These are phyloP conservation scores for Dicycla oo DNA, from an alignment of 2,888 invertebrate genomes.

Conservation along the genomic window DNA sequence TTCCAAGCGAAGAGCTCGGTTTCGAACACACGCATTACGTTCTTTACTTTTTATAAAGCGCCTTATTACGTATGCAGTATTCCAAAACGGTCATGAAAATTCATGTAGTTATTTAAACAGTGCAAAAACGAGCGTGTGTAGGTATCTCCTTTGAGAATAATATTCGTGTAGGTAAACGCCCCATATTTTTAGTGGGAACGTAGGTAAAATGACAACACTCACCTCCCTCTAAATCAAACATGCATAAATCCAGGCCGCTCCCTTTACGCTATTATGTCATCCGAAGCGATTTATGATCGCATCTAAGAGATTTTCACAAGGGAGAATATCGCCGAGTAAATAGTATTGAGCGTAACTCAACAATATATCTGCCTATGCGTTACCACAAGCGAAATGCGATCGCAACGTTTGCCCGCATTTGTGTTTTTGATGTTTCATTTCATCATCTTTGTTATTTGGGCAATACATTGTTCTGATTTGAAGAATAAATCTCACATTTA, in stretches of 20 bases:
- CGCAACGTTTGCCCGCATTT: conserved; percentile 51
- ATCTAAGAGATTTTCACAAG: conserved; percentile 87
- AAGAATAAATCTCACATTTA: conserved; percentile 47
- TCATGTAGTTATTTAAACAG: conserved; percentile 60
- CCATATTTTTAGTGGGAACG: conserved; percentile 75
- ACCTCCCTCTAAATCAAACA: conserved; percentile 87
- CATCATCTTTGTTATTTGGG: conserved; percentile 59
- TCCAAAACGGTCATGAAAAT: conserved; percentile 66
- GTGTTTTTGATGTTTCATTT: conserved; percentile 62
- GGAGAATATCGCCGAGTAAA: conserved; percentile 83
- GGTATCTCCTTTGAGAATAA: conserved; percentile 69
- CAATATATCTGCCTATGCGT: conserved; percentile 70
- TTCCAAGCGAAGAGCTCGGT: conserved; percentile 64
- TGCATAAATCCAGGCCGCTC: conserved; percentile 87
- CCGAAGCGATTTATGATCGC: conserved; percentile 88
- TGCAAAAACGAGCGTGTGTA: conserved; percentile 57
- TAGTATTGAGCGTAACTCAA: conserved; percentile 79
- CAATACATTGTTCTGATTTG: conserved; percentile 56
- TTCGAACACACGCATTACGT: conserved; percentile 58
- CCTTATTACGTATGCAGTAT: conserved; percentile 61
- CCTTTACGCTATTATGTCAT: conserved; percentile 89
- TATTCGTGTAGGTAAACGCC: conserved; percentile 71
- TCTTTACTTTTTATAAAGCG: conserved; percentile 57
- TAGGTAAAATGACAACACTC: conserved; percentile 79
- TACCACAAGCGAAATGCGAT: conserved; percentile 65